Base-by-base conservation (phyloP, 2,113 vertebrate species). In the Cyprinodon tularosa region DNA sequence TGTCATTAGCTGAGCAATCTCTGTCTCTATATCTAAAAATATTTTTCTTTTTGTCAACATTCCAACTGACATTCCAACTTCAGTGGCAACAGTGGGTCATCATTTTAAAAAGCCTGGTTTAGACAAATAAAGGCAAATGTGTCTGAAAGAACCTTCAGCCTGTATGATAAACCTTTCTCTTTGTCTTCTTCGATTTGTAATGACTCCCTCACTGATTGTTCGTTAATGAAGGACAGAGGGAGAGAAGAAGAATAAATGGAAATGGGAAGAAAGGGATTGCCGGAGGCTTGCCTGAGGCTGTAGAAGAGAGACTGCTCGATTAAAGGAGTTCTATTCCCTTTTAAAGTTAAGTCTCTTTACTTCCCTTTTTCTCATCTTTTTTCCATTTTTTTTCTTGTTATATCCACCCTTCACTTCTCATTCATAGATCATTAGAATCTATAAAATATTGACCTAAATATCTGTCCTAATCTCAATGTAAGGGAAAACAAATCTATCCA, bases 261-360 rank as follows among this genome's bases (percentile, higher is more conserved):
- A 48, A 53, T 67, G 14, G 53, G 20, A 74, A 29, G 63, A 17
- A 71, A 48, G 76, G 4, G 66, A 45, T 80, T 15, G 84, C 84
- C 87, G 80, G 75, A 84, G 89, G 86, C 86, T 86, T 2, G 89
- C 86, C 86, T 11, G 20, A 80, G 89, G 86, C 86, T 62, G 77
- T 77, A 84, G 82, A 44, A 81, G 62, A 82, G 85, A 80, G 80
- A 72, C 71, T 44, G 3, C 11, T 17, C 86, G 83, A 89, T 86
- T 83, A 88, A 88, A 88, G 80, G 74, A 77, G n/a, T 38, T 67
- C 50, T 80, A 90, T 85, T 90, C 88, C 64, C 86, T 90, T 86
- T 88, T 76, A 84, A 86, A 44, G 40, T 61, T 22, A 22, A 78
- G 59, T 67, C 82, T 75, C 85, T 72, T 77, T n/a, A 15, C 71